Percentiles rank a stretch among this genome's conserved stretches.
phyloP scores from a whole-genome alignment of 2,797 vertebrate genomes.

The Chrysocyon brachyurus region DNA sequence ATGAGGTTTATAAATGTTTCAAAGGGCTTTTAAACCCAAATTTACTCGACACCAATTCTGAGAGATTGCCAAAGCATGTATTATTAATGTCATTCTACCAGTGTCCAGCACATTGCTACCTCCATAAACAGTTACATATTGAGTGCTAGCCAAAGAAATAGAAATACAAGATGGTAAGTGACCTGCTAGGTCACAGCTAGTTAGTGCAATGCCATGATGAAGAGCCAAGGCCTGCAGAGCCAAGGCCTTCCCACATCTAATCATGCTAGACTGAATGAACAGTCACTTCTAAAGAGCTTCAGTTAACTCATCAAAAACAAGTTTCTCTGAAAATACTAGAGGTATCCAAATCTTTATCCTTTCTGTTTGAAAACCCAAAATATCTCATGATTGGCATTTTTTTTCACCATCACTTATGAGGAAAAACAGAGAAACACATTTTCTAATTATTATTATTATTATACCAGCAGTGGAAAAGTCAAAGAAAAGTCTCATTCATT shows the following conservation, averaged over 20 bases:
- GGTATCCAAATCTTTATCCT: background rate
- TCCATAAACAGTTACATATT: background rate
- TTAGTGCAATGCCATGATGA: background rate
- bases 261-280: background rate
- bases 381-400: background rate
- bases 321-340: background rate
- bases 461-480: background rate
- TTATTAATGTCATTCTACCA: background rate
- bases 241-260: background rate
- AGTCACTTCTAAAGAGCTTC: background rate
- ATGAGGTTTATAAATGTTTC: background rate
- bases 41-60: background rate
- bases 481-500: background rate
- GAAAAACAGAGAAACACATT: background rate
- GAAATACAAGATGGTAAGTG: background rate
- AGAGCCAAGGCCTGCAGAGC: background rate
- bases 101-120: background rate
- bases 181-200: background rate
- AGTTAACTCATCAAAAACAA: background rate
- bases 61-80: background rate
- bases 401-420: background rate
- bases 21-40: background rate
- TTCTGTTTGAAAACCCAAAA: background rate
- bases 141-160: background rate
- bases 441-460: background rate